Evolutionary conservation across 2,797 vertebrate genomes (phyloP), one percentile per base, ranked within the genome.

Genomic region (Natrix natrix): DNA sequence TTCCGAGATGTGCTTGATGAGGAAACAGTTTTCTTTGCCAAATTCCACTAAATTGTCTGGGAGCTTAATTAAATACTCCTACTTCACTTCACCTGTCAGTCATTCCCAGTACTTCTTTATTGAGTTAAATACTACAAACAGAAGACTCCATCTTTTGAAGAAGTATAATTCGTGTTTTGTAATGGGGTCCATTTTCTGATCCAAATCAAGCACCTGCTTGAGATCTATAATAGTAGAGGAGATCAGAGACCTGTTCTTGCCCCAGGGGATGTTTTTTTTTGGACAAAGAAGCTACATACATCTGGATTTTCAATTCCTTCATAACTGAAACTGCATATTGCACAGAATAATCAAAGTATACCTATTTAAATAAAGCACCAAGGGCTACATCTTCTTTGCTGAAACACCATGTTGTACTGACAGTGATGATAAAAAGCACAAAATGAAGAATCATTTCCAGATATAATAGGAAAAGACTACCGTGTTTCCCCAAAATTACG

Each of bases 371-470:
- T 43, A 0, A 86, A 59, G 28, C 2, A 60, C 52, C 69, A 26
- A 11, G 0, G 0, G 92, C 11, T 90, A 69, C 43, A 3, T 20
- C 26, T 93, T 94, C 88, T 26, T 97, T 97, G 96, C 94, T 89
- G 91, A 54, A 88, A 92, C 87, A 0, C 56, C 94, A 8, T n/a
- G 88, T 89, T 57, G 17, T 89, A 61, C 37, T 93, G 91, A 87
- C 92, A 55, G 17, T 92, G 87, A 95, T 83, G 91, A 6, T 52
- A 78, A 86, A 61, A 59, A 90, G 92, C n/a, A 12, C 88, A 78
- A 94, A 89, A 94, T 94, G 95, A 95, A 94, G 69, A 95, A 96
- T 95, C 94, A 60, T 3, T 95, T 95, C 93, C 94, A 95, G 96
- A 89, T 96, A 96, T 4, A 17, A 86, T 92, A 96, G 94, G 90